phyloP scores from a whole-genome alignment of 2,888 invertebrate species.

The Drosophila ochracea region DNA sequence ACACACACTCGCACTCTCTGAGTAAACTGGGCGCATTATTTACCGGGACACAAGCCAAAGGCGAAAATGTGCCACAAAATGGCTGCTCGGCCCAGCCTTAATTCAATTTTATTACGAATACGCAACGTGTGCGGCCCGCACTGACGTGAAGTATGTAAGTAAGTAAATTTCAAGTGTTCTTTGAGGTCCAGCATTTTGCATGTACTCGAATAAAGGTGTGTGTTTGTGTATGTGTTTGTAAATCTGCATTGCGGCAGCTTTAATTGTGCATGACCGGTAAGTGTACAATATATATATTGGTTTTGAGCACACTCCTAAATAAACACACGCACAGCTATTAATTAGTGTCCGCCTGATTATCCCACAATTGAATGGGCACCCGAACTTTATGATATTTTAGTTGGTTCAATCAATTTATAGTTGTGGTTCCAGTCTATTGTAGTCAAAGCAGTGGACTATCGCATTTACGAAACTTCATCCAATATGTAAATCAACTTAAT shows the following conservation, averaged over 20 bases:
- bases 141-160: conserved; percentile 47
- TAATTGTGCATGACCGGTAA: conserved; percentile 36
- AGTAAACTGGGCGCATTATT: conserved; percentile 46
- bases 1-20: not conserved
- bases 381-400: not conserved
- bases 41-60: conserved; percentile 44
- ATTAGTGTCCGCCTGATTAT: conserved; percentile 49
- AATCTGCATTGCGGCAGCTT: conserved; percentile 69
- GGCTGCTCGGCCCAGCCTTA: conserved; percentile 53
- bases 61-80: conserved; percentile 59
- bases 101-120: conserved; percentile 75
- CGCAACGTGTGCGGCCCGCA: conserved; percentile 52
- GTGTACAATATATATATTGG: conserved; percentile 24
- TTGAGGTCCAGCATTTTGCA: conserved; percentile 14
- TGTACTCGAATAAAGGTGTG: not conserved
- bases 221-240: conserved; percentile 10
- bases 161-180: conserved; percentile 45
- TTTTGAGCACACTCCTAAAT: conserved; percentile 17
- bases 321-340: conserved; percentile 49
- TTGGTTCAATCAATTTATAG: not conserved
- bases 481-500: not conserved
- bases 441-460: not conserved
- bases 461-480: not conserved
- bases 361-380: conserved; percentile 35
- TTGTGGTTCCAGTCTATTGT: not conserved